Evolutionary conservation across 2,888 invertebrate genomes (phyloP), one percentile per base, ranked within the genome.

Genomic region (Athalia rosae): DNA sequence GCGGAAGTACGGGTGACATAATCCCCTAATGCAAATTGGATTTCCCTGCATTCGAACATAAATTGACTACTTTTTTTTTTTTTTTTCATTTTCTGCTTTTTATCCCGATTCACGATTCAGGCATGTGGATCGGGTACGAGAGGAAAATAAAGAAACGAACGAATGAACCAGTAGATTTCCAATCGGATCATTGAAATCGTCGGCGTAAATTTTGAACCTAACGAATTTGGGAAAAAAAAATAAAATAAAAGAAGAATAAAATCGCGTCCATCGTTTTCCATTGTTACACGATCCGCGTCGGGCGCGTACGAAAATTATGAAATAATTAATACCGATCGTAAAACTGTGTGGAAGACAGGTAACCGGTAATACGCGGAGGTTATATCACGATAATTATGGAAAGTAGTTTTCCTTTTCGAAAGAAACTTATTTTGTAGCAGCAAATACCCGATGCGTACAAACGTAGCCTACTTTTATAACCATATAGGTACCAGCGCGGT

Each of bases 361-460:
- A 45, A 45, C 47, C 4, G 47, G 47, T 45, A 4, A 4, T 47
- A 45, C 4, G 4, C 43, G 15, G 6, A n/a, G 13, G 73, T 73
- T 73, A 58, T 69, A 41, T 69, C 69, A 73, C 59, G 28, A 41
- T 8, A 3, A 43, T 63, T 59, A 59, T 45, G 73, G 73, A 73
- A 73, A 73, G 73, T 41, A 9, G 47, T 59, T 73, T 73, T 73
- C 59, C 73, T 59, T 73, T 71, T 59, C 4, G 59, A 59, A 73
- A n/a, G 2, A 64, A 13, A 53, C n/a, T 4, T 48, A 47, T 47
- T 47, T 47, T 64, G 64, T 9, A 50, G 11, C 7, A 7, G 11
- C 8, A 50, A 50, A 50, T 50, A 50, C 13, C 3, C 7, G 13
- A 59, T 11, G 15, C 48, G 48, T 3, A 64, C n/a, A 47, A 41